Evolutionary conservation across 1,140 invertebrate species (phyloP).

Genomic region (Microplitis mediator): DNA sequence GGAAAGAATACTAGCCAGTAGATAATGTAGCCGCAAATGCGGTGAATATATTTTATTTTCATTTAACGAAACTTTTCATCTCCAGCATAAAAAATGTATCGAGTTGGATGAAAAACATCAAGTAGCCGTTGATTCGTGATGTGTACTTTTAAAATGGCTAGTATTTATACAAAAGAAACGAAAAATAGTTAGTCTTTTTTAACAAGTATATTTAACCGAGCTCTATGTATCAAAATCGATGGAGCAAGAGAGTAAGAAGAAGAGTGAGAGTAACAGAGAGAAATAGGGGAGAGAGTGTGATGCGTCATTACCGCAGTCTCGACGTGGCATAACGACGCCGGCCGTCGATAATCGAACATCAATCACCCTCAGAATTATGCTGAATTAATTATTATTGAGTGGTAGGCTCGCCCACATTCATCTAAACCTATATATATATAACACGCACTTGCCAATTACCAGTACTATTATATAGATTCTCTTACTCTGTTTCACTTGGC

Average conservation of each 20-base stretch:
- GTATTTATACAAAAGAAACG: no score
- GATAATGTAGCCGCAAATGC: no score
- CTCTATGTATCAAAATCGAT: not conserved
- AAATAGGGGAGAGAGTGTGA: not conserved
- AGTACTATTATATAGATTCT: conserved; percentile 1
- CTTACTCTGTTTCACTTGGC: conserved; percentile 8
- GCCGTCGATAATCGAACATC: conserved; percentile 36
- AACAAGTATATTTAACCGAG: no score
- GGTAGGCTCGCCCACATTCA: conserved; percentile 19
- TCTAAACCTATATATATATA: not conserved
- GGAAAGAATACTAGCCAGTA: not conserved
- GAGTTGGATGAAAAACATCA: no score
- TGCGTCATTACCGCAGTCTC: conserved; percentile 17
- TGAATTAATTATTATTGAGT: conserved; percentile 38
- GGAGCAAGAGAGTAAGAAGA: not conserved
- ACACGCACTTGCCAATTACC: conserved; percentile 22
- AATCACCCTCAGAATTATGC: conserved; percentile 37
- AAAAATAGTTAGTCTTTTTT: no score
- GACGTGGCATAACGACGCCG: conserved; percentile 14
- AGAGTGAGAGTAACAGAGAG: not conserved
- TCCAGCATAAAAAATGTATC: no score
- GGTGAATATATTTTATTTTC: no score
- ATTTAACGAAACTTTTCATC: not conserved
- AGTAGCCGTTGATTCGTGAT: no score
- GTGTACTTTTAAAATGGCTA: no score